Conservation (phyloP, 2,888 invertebrate species). For the Phyto melanocephala region DNA sequence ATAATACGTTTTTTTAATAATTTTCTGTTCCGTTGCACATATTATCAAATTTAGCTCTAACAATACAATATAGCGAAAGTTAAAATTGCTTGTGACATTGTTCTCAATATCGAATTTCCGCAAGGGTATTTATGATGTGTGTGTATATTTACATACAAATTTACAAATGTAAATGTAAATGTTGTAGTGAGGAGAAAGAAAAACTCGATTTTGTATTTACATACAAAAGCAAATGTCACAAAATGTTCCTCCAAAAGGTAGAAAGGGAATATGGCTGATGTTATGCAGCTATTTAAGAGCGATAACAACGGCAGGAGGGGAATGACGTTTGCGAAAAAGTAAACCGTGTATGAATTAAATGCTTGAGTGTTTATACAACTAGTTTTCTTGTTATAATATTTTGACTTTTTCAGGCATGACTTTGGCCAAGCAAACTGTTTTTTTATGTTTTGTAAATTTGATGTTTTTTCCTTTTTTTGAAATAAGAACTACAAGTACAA, state of each 20-base stretch:
- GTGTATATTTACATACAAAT: background rate
- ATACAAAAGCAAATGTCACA: constrained; percentile 32
- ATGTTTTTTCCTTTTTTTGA: background rate
- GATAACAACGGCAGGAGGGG: background rate
- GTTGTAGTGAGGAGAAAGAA: no score
- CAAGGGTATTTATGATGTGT: background rate
- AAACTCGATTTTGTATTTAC: background rate
- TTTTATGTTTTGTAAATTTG: background rate
- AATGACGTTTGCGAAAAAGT: background rate
- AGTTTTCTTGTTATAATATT: constrained; percentile 33
- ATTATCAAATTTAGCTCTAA: no score
- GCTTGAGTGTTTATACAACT: constrained; percentile 46
- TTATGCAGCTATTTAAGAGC: background rate
- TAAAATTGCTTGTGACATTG: no score
- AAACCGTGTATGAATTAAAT: constrained; percentile 60
- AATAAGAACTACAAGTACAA: background rate
- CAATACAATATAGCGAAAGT: no score
- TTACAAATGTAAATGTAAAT: background rate
- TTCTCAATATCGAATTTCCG: no score
- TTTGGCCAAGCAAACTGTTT: constrained; percentile 43
- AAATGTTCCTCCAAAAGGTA: constrained; percentile 7
- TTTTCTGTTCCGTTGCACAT: no score
- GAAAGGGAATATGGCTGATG: no score
- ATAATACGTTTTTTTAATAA: no score
- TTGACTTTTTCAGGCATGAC: constrained; percentile 38